A percentile compares a stretch with the other conserved stretches of the same genome.
Evolutionary conservation across 2,113 vertebrate species (phyloP).

Genomic region (Peromyscus californicus): DNA sequence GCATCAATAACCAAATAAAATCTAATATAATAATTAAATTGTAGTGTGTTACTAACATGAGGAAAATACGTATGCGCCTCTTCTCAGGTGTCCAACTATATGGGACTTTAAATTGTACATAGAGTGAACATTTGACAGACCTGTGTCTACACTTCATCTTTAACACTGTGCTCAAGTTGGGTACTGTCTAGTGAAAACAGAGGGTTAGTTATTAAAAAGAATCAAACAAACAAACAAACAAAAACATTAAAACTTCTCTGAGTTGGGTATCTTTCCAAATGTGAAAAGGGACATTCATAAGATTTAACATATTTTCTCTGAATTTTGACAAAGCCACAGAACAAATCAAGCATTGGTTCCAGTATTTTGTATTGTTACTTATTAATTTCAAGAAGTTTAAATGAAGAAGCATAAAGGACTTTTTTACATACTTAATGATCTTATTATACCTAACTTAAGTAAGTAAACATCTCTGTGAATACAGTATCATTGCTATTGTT

Average conservation of each 20-base stretch:
- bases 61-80: neutral
- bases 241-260: neutral
- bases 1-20: neutral
- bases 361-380: neutral
- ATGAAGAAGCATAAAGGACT: neutral
- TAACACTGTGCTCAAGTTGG: neutral
- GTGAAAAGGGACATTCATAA: neutral
- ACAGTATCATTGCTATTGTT: neutral
- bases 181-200: neutral
- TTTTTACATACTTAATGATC: neutral
- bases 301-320: slow-evolving; percentile 15
- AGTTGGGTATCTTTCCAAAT: neutral
- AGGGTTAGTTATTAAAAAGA: neutral
- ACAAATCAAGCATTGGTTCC: neutral
- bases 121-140: neutral
- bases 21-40: neutral
- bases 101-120: neutral
- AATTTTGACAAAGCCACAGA: neutral
- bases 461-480: neutral
- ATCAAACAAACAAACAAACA: neutral
- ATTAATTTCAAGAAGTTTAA: neutral
- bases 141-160: neutral
- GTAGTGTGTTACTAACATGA: neutral
- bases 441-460: neutral
- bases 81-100: neutral